Base-by-base conservation (phyloP, 2,888 invertebrate genomes). In the Dolichopus griseipennis region DNA sequence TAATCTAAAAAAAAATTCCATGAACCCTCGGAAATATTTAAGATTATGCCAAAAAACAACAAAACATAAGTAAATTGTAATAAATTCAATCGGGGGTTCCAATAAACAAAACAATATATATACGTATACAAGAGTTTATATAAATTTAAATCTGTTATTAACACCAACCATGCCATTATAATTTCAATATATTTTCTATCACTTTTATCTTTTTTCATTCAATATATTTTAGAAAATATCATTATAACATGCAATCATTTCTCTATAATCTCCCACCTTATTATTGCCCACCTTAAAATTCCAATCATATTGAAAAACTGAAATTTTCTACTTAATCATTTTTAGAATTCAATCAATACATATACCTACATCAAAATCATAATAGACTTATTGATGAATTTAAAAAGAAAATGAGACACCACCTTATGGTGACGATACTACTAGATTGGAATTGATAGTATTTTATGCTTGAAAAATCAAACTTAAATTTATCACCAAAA, bases 401-500 rank as follows among this genome's bases (percentile, higher is more conserved):
- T n/a, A n/a, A 37, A 37, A 52, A n/a, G 6, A 52, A 18, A n/a
- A 52, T 52, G 15, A 41, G 41, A 7, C 41, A 41, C 41, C 41
- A 27, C 15, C 15, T 6, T 41, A 41, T 41, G 41, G 41, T 41
- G 41, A 52, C 18, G 18, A 52, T 52, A 52, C 6, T 52, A 15
- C 18, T 52, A 52, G 52, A 52, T 52, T 18, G 41, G 2, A 18
- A 52, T 52, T n/a, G n/a, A 52, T 52, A 37, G 18, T 52, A 52
- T 52, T 52, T 52, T 37, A 15, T 18, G 6, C n/a, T 18, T 15
- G 1, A 52, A 52, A 52, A 52, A 52, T 52, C 52, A 52, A 18
- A 52, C 52, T 52, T 52, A 52, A 52, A 52, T 52, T 52, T 52
- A 52, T 52, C 52, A 52, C 52, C 9, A 52, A 52, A 52, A n/a